Conservation (phyloP, 30 jellyfish, hydroid and myxozoan species). For the Sanderia malayensis region DNA sequence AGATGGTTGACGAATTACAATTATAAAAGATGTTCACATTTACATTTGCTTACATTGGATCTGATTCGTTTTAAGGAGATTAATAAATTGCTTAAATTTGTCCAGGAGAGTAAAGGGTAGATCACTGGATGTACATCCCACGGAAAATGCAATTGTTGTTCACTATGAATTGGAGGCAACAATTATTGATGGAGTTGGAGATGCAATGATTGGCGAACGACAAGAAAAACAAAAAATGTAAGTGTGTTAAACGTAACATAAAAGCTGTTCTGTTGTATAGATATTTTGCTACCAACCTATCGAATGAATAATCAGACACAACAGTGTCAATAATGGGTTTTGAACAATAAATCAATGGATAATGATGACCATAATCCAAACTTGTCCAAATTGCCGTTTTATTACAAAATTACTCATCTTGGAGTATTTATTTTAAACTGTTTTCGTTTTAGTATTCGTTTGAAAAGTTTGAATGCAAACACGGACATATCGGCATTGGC, state of each 20-base stretch:
- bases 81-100: no score
- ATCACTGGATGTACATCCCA: conserved; percentile 97
- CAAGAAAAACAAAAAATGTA: conserved; percentile 95
- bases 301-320: no score
- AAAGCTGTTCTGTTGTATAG: no score
- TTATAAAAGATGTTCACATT: neutral
- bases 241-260: no score
- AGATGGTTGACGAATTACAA: neutral
- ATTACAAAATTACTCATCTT: no score
- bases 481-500: conserved; percentile 85
- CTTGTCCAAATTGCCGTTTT: no score
- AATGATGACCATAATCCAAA: no score
- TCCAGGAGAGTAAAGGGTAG: conserved; percentile 98
- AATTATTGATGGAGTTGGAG: conserved; percentile 96
- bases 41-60: no score
- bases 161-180: conserved; percentile 96
- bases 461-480: conserved; percentile 72
- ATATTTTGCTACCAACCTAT: no score
- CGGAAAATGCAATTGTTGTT: conserved; percentile 94
- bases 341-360: no score
- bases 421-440: no score
- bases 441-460: conserved; percentile 69
- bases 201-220: conserved; percentile 97
- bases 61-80: neutral
- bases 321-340: no score